These are phyloP conservation scores for Geococcyx californianus DNA, from an alignment of 2,113 vertebrate genomes.

Conservation along the genomic window DNA sequence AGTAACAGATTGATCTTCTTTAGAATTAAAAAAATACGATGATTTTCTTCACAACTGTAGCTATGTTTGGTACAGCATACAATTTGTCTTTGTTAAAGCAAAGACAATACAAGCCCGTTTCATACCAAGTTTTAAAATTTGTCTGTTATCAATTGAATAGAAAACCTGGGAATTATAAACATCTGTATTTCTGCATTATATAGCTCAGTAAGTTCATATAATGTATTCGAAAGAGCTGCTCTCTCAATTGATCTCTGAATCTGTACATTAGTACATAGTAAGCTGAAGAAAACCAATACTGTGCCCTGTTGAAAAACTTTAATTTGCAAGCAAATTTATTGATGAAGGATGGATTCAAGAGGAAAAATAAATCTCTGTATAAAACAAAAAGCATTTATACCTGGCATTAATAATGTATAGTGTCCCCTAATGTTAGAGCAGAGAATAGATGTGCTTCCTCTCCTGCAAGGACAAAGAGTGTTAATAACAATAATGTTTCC, in stretches of 20 bases:
- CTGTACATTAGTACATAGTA: neutral
- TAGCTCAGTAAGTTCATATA: neutral
- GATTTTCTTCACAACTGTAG: neutral
- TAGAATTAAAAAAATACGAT: neutral
- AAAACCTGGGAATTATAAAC: neutral
- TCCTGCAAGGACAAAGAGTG: conserved; percentile 12
- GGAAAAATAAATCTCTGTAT: neutral
- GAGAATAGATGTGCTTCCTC: neutral
- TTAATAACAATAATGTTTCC: conserved; percentile 49
- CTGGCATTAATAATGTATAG: neutral
- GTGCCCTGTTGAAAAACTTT: neutral
- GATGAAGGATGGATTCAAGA: neutral
- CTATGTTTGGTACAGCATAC: neutral
- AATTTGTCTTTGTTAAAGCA: neutral
- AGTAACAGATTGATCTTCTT: neutral
- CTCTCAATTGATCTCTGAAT: conserved; percentile 40
- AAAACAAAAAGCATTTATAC: neutral
- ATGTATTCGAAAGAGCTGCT: neutral
- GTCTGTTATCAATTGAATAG: neutral
- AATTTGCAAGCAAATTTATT: conserved; percentile 58
- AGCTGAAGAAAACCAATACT: conserved; percentile 16
- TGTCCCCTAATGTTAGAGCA: neutral
- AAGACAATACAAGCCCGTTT: neutral
- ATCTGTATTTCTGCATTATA: neutral
- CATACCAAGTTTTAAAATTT: neutral